Evolutionary conservation across 1,140 invertebrate genomes (phyloP), one percentile per base, ranked within the genome.

Genomic region (Magallana angulata): DNA sequence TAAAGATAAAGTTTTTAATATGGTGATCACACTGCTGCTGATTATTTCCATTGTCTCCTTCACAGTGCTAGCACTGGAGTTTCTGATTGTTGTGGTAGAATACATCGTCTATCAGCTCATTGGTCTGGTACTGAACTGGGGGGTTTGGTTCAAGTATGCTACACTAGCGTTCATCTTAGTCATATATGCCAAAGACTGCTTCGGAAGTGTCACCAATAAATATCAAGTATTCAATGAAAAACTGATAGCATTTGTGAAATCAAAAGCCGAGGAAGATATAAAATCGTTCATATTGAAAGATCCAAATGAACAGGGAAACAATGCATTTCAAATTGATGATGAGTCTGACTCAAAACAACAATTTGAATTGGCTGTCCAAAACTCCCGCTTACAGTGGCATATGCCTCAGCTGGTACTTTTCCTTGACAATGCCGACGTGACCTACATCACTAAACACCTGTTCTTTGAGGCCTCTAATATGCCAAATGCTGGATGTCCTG

Each of bases 391-490:
- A 18, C 82, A 89, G 36, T 92, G 92, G 91, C 60, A 83, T 6
- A 87, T 89, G 1, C 80, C 57, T 1, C 68, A 87, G 24, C 82
- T 93, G 16, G 84, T 93, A 14, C 48, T 92, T 30, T 93, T 92
- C 81, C 71, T 92, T 30, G 91, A 91, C 85, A 81, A 85, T 57
- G 18, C 86, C 8, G 92, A 93, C 88, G 88, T 87, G 56, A 88
- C 90, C 5, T 92, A 80, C 58, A 90, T 91, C 8, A 91, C 92
- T n/a, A 87, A 90, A 68, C 90, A 92, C 68, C 91, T 93, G 76
- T 93, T 93, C 89, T 89, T 89, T 56, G 58, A 90, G 14, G 85
- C 83, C 12, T 91, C 90, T 57, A 76, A 87, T 6, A 89, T 92
- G 84, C 85, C 90, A 57, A 89, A 91, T 71, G 86, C 64, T 76